Conservation (phyloP, 2,797 vertebrate species). For the Glossophaga mutica region DNA sequence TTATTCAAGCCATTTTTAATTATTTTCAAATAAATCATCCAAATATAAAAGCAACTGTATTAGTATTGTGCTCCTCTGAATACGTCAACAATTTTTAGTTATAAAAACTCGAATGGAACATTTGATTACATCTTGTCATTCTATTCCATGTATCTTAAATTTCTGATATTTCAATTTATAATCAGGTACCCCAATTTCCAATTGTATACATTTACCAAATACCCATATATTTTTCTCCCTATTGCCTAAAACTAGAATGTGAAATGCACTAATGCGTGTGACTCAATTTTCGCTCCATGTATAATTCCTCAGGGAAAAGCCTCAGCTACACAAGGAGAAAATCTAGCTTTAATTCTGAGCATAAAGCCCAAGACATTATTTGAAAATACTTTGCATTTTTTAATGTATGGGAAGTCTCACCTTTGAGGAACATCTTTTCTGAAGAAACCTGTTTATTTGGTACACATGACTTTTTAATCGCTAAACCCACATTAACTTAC, state of each 20-base stretch:
- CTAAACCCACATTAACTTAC: not conserved
- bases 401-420: not conserved
- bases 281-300: not conserved
- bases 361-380: not conserved
- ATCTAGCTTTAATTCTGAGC: constrained; percentile 34
- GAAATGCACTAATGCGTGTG: not conserved
- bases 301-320: not conserved
- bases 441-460: not conserved
- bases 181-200: not conserved
- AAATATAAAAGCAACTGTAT: constrained; percentile 3
- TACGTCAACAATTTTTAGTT: not conserved
- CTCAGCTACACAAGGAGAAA: constrained; percentile 16
- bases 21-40: constrained; percentile 22
- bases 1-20: not conserved
- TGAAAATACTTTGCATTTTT: not conserved
- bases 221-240: not conserved
- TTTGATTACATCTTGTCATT: not conserved
- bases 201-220: not conserved
- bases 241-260: not conserved
- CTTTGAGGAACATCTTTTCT: constrained; percentile 32
- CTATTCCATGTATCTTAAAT: not conserved
- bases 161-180: not conserved
- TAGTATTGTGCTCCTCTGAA: not conserved
- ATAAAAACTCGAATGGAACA: not conserved
- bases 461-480: not conserved